phyloP scores from a whole-genome alignment of 2,797 vertebrate species.

The Hipposideros larvatus region DNA sequence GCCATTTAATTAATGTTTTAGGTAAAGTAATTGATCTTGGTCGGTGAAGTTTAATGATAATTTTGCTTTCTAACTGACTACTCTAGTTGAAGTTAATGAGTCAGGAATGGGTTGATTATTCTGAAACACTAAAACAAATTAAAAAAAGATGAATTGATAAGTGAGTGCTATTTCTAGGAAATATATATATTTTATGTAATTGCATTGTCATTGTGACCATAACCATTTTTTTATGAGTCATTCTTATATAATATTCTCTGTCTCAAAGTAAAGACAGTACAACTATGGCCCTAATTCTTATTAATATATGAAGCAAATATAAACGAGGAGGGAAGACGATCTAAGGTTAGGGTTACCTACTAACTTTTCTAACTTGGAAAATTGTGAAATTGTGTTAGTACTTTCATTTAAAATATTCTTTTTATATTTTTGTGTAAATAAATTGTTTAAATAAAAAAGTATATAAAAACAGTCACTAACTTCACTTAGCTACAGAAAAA shows the following conservation, averaged over 20 bases:
- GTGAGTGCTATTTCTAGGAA: not conserved
- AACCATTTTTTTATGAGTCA: not conserved
- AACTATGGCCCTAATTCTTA: not conserved
- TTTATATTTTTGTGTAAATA: not conserved
- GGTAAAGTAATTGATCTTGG: conserved; percentile 57
- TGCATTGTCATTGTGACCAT: not conserved
- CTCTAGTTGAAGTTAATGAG: not conserved
- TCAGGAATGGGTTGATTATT: conserved; percentile 50
- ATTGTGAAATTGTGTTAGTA: not conserved
- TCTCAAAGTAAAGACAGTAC: conserved; percentile 1
- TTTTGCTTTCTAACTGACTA: conserved; percentile 40
- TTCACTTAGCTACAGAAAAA: not conserved
- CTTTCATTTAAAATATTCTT: conserved; percentile 39
- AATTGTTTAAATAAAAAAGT: not conserved
- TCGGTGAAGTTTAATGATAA: conserved; percentile 61
- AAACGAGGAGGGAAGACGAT: not conserved
- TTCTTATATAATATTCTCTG: not conserved
- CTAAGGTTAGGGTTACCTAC: not conserved
- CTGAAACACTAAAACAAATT: conserved; percentile 25
- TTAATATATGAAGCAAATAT: not conserved
- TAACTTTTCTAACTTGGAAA: conserved; percentile 1
- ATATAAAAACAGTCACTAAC: not conserved
- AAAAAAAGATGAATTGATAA: conserved; percentile 3
- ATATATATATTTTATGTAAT: not conserved
- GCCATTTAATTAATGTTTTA: conserved; percentile 59